phyloP scores from a whole-genome alignment of 2,113 vertebrate species.

The Eulemur macaco region DNA sequence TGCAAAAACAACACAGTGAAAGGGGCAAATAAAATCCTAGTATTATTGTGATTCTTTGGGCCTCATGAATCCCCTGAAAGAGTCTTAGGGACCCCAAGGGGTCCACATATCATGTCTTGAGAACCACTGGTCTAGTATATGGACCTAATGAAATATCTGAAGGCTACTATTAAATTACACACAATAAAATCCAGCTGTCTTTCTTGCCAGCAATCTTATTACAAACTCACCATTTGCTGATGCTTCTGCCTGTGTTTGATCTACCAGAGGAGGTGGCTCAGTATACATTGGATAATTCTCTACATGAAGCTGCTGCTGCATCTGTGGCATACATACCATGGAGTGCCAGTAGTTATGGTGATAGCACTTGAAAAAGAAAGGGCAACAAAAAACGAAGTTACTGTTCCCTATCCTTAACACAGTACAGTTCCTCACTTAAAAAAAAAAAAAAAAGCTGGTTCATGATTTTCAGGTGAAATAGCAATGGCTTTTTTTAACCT shows the following conservation, averaged over 20 bases:
- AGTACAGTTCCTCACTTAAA: neutral
- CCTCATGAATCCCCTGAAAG: neutral
- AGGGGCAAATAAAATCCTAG: slow-evolving; percentile 3
- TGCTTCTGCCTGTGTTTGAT: slow-evolving; percentile 84
- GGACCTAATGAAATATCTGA: slow-evolving; percentile 19
- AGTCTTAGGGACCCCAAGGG: neutral
- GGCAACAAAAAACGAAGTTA: neutral
- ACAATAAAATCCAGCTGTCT: slow-evolving; percentile 42
- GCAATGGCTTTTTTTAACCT: neutral
- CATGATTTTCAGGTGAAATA: slow-evolving; percentile 8
- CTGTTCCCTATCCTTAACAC: neutral
- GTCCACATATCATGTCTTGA: neutral
- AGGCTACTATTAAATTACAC: slow-evolving; percentile 7
- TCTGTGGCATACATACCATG: slow-evolving; percentile 86
- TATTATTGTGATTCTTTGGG: slow-evolving; percentile 1
- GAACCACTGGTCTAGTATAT: slow-evolving; percentile 17
- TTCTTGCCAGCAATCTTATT: slow-evolving; percentile 38
- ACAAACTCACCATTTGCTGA: slow-evolving; percentile 83
- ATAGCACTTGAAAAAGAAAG: slow-evolving; percentile 86
- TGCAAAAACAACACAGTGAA: neutral
- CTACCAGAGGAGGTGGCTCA: slow-evolving; percentile 78
- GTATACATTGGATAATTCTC: slow-evolving; percentile 87
- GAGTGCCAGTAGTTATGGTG: slow-evolving; percentile 93
- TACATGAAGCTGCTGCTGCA: slow-evolving; percentile 78
- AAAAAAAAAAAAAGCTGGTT: neutral